Conservation (phyloP, 2,797 vertebrate genomes). For the Falco peregrinus region DNA sequence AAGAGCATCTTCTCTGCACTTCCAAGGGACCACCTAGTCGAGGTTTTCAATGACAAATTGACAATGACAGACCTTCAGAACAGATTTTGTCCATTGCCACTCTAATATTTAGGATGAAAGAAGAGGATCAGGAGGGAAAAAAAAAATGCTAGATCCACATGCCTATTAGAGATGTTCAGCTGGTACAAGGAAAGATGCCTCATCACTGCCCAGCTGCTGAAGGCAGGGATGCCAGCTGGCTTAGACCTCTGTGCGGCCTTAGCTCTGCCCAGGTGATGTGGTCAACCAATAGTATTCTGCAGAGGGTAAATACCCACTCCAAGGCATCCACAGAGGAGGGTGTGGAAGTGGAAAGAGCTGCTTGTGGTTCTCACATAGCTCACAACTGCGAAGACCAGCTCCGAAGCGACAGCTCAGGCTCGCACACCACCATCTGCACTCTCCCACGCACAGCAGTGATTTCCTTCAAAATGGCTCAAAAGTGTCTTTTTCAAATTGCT, state of each 20-base stretch:
- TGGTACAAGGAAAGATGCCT: not conserved
- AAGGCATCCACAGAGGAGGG: not conserved
- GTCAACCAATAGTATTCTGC: not conserved
- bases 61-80: not conserved
- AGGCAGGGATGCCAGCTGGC: not conserved
- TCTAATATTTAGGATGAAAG: not conserved
- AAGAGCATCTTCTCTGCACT: not conserved
- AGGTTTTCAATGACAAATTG: not conserved
- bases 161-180: not conserved
- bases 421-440: not conserved
- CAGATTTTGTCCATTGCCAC: not conserved
- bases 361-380: not conserved
- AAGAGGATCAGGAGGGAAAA: not conserved
- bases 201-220: not conserved
- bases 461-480: not conserved
- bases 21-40: not conserved
- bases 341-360: not conserved
- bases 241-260: not conserved
- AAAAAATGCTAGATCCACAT: not conserved
- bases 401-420: not conserved
- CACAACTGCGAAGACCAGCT: not conserved
- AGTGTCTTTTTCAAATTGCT: not conserved
- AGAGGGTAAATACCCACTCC: not conserved
- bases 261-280: not conserved
- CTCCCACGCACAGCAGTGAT: not conserved